Percentiles rank a stretch among this genome's conserved stretches.
Conservation (phyloP, 2,113 vertebrate species). For the Odontophorus gujanensis region DNA sequence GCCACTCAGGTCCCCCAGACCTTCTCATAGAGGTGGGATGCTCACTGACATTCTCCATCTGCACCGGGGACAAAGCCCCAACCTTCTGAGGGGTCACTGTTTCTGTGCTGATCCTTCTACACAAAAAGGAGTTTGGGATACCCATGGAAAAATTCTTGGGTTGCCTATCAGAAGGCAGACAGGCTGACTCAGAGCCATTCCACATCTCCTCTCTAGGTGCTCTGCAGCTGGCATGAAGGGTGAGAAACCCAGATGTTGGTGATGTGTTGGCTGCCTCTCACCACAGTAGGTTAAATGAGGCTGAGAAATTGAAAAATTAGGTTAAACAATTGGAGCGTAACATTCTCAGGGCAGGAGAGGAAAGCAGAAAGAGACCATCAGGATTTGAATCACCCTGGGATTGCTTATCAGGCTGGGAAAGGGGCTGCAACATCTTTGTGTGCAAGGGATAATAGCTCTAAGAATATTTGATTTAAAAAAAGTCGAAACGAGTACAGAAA, state of each 20-base stretch:
- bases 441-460: neutral
- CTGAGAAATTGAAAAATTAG: conserved; percentile 43
- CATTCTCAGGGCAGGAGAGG: neutral
- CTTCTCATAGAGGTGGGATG: no score
- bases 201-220: neutral
- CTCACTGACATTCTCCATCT: neutral
- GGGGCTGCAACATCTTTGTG: neutral
- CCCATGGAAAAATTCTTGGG: neutral
- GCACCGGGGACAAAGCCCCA: neutral
- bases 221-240: neutral
- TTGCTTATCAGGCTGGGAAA: neutral
- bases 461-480: neutral
- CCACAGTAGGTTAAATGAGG: conserved; percentile 44
- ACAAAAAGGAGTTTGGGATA: neutral
- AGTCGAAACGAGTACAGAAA: neutral
- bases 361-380: neutral
- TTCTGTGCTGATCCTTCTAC: neutral
- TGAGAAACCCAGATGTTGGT: neutral
- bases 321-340: conserved; percentile 47
- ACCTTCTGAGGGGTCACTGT: rapidly evolving
- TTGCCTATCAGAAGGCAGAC: neutral
- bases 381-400: neutral
- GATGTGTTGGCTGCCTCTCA: neutral
- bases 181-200: neutral
- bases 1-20: neutral